Percentiles rank a stretch among this genome's conserved stretches.
phyloP scores from a whole-genome alignment of 2,888 invertebrate genomes.

The Zygothrica quintamaculata region DNA sequence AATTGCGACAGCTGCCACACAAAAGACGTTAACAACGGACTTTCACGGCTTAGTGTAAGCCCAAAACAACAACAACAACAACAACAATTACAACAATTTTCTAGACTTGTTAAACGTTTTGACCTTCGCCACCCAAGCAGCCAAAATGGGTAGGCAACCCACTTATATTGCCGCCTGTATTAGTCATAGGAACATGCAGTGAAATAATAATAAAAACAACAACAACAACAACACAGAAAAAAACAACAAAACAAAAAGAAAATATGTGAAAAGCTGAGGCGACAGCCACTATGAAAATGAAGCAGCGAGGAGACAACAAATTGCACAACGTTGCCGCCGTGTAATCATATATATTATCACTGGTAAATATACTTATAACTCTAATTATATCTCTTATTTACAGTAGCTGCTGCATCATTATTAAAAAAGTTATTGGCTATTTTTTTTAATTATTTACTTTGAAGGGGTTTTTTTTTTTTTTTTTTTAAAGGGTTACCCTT shows the following conservation, averaged over 20 bases:
- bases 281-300: slow-evolving; percentile 36
- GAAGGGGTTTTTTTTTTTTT: too few relatives aligned
- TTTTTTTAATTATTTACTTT: too few relatives aligned
- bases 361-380: too few relatives aligned
- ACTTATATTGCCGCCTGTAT: slow-evolving; percentile 45
- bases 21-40: slow-evolving; percentile 51
- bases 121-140: slow-evolving; percentile 44
- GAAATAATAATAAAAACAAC: too few relatives aligned
- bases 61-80: slow-evolving; percentile 15
- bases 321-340: slow-evolving; percentile 38
- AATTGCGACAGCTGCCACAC: slow-evolving; percentile 67
- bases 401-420: too few relatives aligned
- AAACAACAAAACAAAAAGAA: too few relatives aligned
- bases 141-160: slow-evolving; percentile 31
- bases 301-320: slow-evolving; percentile 42
- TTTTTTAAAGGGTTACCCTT: too few relatives aligned
- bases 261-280: slow-evolving; percentile 19
- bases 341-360: too few relatives aligned
- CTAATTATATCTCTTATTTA: too few relatives aligned
- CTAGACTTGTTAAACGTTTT: slow-evolving; percentile 63
- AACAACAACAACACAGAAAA: too few relatives aligned
- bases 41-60: slow-evolving; percentile 39
- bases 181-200: slow-evolving; percentile 55
- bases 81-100: slow-evolving; percentile 30
- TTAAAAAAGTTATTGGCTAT: too few relatives aligned